phyloP scores from a whole-genome alignment of 1,140 invertebrate genomes.

The Bombus balteatus region DNA sequence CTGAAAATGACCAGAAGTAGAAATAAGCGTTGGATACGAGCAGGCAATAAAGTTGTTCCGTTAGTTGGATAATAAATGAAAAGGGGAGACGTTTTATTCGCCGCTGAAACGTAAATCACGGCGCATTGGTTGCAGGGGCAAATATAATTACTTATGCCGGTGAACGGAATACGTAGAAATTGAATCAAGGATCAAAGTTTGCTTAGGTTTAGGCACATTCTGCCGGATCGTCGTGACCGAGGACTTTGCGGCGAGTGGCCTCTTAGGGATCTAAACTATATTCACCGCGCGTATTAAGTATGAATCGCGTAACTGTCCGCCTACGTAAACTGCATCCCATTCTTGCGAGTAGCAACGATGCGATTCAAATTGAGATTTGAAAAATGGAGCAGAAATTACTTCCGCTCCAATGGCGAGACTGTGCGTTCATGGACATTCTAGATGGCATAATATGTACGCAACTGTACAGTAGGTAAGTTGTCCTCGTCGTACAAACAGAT shows the following conservation, averaged over 20 bases:
- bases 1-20: no score
- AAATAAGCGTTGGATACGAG: no score
- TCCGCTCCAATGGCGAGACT: not conserved
- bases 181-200: conserved; percentile 50
- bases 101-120: not conserved
- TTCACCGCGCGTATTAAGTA: conserved; percentile 8
- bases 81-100: not conserved
- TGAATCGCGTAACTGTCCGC: conserved; percentile 26
- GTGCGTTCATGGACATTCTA: not conserved
- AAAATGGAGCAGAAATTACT: no score
- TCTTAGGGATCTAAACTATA: conserved; percentile 22
- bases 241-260: conserved; percentile 8
- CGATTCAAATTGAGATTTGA: not conserved
- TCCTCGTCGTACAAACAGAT: no score
- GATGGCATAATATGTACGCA: no score
- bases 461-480: no score
- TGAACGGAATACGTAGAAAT: conserved; percentile 44
- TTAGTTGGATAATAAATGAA: not conserved
- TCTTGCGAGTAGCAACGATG: not conserved
- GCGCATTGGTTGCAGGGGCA: not conserved
- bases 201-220: conserved; percentile 34
- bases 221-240: not conserved
- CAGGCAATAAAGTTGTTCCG: no score
- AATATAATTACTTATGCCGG: conserved; percentile 34
- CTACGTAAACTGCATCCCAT: conserved; percentile 15